Percentiles rank a stretch among this genome's conserved stretches.
Conservation (phyloP, 1,140 invertebrate species). For the Zaprionus vittiger region DNA sequence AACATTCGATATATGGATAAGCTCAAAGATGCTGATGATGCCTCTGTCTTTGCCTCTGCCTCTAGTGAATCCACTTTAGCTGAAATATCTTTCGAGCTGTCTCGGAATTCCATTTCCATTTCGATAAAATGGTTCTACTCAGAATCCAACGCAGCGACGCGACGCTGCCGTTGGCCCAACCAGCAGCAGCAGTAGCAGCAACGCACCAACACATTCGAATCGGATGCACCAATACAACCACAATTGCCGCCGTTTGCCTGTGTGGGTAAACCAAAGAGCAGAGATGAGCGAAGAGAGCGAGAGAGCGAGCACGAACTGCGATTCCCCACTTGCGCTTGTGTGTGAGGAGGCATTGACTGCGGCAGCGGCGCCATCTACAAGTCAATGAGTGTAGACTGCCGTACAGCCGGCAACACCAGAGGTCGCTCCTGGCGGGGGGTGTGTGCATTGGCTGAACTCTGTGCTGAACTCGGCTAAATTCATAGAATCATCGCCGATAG, state of each 20-base stretch:
- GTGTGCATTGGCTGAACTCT: slow-evolving; percentile 23
- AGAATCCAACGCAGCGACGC: slow-evolving; percentile 34
- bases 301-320: neutral
- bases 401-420: slow-evolving; percentile 51
- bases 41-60: neutral
- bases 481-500: slow-evolving; percentile 27
- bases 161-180: slow-evolving; percentile 38
- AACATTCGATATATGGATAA: neutral
- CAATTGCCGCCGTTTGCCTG: slow-evolving; percentile 29
- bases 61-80: slow-evolving; percentile 13
- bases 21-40: neutral
- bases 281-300: slow-evolving; percentile 30
- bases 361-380: slow-evolving; percentile 57
- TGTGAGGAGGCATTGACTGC: neutral
- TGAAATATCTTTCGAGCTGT: slow-evolving; percentile 28
- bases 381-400: slow-evolving; percentile 16
- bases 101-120: slow-evolving; percentile 54
- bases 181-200: slow-evolving; percentile 16
- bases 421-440: slow-evolving; percentile 44
- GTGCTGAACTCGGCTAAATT: slow-evolving; percentile 27
- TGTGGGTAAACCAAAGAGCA: slow-evolving; percentile 52
- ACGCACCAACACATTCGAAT: slow-evolving; percentile 69
- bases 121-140: slow-evolving; percentile 59
- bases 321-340: slow-evolving; percentile 7
- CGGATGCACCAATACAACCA: slow-evolving; percentile 57